Base-by-base conservation (phyloP, 2,113 vertebrate species). In the Cervus canadensis region DNA sequence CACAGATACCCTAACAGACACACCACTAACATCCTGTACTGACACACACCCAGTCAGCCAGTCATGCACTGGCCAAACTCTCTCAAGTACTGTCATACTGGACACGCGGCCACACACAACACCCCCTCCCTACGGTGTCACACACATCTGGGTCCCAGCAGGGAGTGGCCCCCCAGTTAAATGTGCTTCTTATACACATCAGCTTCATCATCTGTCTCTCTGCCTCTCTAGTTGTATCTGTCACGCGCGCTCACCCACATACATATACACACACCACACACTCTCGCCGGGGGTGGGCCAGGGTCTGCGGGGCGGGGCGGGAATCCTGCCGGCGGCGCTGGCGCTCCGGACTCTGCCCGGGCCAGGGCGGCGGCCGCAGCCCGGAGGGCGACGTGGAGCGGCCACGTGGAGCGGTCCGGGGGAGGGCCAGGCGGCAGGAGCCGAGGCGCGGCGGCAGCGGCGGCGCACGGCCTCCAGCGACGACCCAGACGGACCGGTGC, bases 391-490 rank as follows among this genome's bases (percentile, higher is more conserved):
- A 98, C 98, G 98, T 98, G 98, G 98, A 98, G 91, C 86, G 86
- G 98, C 98, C 98, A 98, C 98, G 98, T 98, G 98, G 98, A 98
- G 98, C 97, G 0, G 92, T 67, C 94, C 59, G 45, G 89, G 96
- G 95, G 89, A 64, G 97, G 97, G 87, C 87, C 25, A 4, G 64
- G 94, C 88, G 30, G 88, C 60, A 3, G 79, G 83, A 81, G 50
- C 81, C 64, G 12, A 30, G 71, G 71, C 57, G 52, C n/a, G 48
- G 67, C 56, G 28, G 79, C 76, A n/a, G 36, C 36, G 50, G 71
- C 71, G 28, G 89, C 76, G 43, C 91, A 14, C 95, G 25, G 89
- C 92, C 71, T 23, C 4, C 10, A 74, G 95, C 67, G 15, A 30
- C 50, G 78, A 86, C 90, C 54, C 48, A 91, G 88, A 52, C 25